Evolutionary conservation across 2,113 vertebrate species (phyloP).

Genomic region (Xiphophorus couchianus): DNA sequence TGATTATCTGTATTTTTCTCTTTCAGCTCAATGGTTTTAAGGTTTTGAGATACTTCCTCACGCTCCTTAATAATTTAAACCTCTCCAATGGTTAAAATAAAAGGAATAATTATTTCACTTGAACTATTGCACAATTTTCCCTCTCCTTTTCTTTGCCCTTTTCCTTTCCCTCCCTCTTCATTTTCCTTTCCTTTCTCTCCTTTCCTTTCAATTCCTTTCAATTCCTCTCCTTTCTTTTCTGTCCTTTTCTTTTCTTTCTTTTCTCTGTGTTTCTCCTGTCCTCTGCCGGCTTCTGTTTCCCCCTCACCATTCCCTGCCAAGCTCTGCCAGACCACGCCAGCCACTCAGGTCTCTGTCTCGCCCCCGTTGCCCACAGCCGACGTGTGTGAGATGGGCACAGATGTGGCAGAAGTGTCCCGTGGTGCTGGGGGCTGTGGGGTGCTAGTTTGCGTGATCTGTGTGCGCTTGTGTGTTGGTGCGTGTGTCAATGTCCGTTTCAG

Average conservation of each 20-base stretch:
- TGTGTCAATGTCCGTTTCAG: slow-evolving; percentile 45
- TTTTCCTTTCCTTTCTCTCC: too few relatives aligned
- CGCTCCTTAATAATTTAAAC: background rate
- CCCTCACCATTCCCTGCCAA: slow-evolving; percentile 50
- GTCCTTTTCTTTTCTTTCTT: background rate
- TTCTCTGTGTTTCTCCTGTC: slow-evolving; percentile 30
- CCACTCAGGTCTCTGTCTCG: slow-evolving; percentile 70
- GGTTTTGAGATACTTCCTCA: background rate
- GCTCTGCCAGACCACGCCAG: slow-evolving; percentile 66
- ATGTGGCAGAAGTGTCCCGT: slow-evolving; percentile 69
- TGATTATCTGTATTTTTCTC: background rate
- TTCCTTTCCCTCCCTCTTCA: too few relatives aligned
- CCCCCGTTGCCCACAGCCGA: slow-evolving; percentile 68
- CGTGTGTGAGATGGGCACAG: slow-evolving; percentile 77
- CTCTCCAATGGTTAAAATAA: background rate
- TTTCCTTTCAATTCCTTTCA: too few relatives aligned
- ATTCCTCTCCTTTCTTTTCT: too few relatives aligned
- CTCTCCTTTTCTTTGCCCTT: background rate
- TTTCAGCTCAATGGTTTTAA: background rate
- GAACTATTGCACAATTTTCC: background rate
- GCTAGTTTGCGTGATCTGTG: slow-evolving; percentile 54
- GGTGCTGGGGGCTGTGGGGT: slow-evolving; percentile 61
- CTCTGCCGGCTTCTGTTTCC: slow-evolving; percentile 58
- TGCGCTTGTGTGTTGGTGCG: slow-evolving; percentile 21
- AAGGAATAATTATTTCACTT: too few relatives aligned